Evolutionary conservation across 1,140 invertebrate species (phyloP), one percentile per base, ranked within the genome.

Genomic region (Drosophila seguyi): DNA sequence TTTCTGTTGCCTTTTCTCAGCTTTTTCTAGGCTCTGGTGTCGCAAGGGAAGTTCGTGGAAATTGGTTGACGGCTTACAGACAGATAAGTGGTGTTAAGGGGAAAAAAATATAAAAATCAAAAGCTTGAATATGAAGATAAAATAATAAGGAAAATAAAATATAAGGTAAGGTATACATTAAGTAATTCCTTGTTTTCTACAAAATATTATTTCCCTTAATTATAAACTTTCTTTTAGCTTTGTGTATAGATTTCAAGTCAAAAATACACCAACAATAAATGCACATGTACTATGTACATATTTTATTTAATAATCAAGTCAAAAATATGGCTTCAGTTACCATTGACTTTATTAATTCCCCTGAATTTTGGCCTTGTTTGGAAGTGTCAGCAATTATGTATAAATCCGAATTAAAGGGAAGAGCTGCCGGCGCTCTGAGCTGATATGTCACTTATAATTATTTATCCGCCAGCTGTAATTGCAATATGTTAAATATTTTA

Each of bases 371-470:
- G 18, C 25, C 29, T 22, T n/a, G 25, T 31, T 56, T 59, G 58
- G 39, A 36, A 42, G 31, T 34, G 84, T 87, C 84, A 87, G 84
- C 84, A 48, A 71, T 78, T 81, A 84, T 75, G 31, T 53, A 14
- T 65, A 83, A 66, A 72, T 55, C 75, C 69, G 60, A 88, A 71
- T 90, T 88, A 84, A 79, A 66, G 63, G 57, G 81, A 90, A 88
- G 6, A 45, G 25, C 29, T 57, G 31, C 16, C 11, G 16, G 8
- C 36, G 29, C 36, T 65, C 39, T 42, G 25, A 52, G 53, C 27
- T 56, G 44, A 71, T 57, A 44, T 67, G 61, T 53, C 66, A 44
- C 14, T 53, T 29, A 38, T 44, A 53, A 67, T 66, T 69, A 69
- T 69, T 53, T 69, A 53, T 53, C 47, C 61, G 47, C 61, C 20